Base-by-base conservation (phyloP, 2,888 invertebrate genomes). In the Margaritifera margaritifera region DNA sequence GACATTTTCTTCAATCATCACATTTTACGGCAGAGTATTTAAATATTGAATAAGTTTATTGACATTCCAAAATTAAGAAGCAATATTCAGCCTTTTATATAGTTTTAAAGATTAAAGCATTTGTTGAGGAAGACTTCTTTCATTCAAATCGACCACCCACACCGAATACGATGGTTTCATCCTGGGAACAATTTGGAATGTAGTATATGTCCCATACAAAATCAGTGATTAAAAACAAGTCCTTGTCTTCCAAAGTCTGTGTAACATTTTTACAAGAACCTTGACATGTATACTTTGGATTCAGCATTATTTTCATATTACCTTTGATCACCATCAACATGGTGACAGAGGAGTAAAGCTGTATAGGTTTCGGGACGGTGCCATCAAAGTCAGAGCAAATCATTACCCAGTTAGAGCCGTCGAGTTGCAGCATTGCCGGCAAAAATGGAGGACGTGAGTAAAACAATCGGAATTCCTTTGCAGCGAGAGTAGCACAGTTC, bases 311-410 rank as follows among this genome's bases (percentile, higher is more conserved):
- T 18, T 66, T 64, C 42, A 69, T 53, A 11, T 52, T 24, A 18
- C 72, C 72, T 55, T 25, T 68, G 24, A 64, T 11, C 24, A 72
- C 66, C 24, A 69, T 59, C 52, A 72, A 18, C 11, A 65, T 57
- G 20, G 18, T 56, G 1, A 72, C 22, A 27, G 65, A 66, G 6
- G 68, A 60, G 22, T 22, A 57, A 6, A 63, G 8, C 15, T 72
- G 60, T 24, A 72, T 63, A 15, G 31, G 22, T 25, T 60, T 65
- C 24, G 31, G 53, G 6, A 8, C 22, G 22, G 24, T 60, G 2
- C 66, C 60, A n/a, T 56, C 54, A 25, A 62, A 72, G 27, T 72
- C 50, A n/a, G 62, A 61, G n/a, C 72, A 72, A 18, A 72, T n/a
- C 22, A 72, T 59, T 1, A 51, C 68, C 72, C 72, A 72, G 42